A percentile compares a stretch with the other conserved stretches of the same genome.
These are phyloP conservation scores for Regulus satrapa DNA, from an alignment of 2,113 vertebrate genomes.

Conservation along the genomic window DNA sequence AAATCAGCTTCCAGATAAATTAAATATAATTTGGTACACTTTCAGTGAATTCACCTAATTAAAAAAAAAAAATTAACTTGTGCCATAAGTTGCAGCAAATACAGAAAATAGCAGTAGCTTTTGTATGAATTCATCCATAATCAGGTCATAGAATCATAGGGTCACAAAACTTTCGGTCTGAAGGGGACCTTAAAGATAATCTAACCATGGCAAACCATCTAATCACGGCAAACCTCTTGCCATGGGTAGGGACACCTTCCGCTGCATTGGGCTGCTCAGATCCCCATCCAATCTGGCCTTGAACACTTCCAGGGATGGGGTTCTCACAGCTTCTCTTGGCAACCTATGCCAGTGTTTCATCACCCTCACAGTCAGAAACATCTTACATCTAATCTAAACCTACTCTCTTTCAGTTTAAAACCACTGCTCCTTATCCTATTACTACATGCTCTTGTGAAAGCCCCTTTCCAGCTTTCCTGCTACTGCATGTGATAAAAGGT, in stretches of 20 bases:
- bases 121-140: not conserved
- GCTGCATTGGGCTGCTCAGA: not conserved
- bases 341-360: not conserved
- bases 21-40: constrained; percentile 4
- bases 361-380: not conserved
- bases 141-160: not conserved
- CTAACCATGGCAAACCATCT: not conserved
- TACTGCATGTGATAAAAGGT: not conserved
- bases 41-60: not conserved
- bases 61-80: not conserved
- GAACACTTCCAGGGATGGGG: not conserved
- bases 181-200: not conserved
- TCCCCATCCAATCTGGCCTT: not conserved
- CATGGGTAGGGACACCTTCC: not conserved
- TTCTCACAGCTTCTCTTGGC: not conserved
- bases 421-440: not conserved
- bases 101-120: not conserved
- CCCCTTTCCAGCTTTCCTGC: not conserved
- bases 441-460: accelerated
- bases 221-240: not conserved
- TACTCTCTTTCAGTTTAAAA: not conserved
- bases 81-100: not conserved
- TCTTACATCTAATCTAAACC: not conserved
- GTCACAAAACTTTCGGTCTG: not conserved
- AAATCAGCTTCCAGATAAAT: constrained; percentile 8